Evolutionary conservation across 2,888 invertebrate species (phyloP), one percentile per base, ranked within the genome.

Genomic region (Noctua pronuba): DNA sequence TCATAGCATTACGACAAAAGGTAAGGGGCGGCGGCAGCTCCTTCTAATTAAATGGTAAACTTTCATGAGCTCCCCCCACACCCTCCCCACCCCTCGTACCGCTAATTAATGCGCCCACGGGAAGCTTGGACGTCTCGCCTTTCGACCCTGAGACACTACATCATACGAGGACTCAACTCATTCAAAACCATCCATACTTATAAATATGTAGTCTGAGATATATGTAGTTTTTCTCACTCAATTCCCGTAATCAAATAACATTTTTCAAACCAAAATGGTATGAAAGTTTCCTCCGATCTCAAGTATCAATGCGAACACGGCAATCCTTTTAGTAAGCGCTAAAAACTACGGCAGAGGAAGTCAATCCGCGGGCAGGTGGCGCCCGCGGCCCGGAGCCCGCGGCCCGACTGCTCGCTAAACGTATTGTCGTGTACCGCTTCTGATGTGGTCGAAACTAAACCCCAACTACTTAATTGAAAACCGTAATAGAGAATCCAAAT

Each of bases 41-140:
- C 92, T 95, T 94, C 96, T 97, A 97, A 97, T 97, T 96, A 96
- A 96, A 96, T 96, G 96, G 96, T 96, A 96, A 96, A 96, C 96
- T 97, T 96, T 96, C 95, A 96, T 95, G 96, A 95, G 94, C 89
- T 92, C 90, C 92, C 92, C 93, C 92, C 88, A 79, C 88, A 85
- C 90, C 92, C 85, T 88, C 13, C 7, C 44, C 52, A 18, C 52
- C 65, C 3, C 64, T 10, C 91, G 91, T 90, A 91, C 91, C 94
- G 94, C 96, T 96, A 96, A 96, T 96, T 96, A 96, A 96, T 95
- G 95, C 94, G 94, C 95, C 95, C 94, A 94, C 94, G 94, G 93
- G 94, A 93, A 90, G 89, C 92, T 93, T 91, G 94, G 94, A 93
- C 94, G 90, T 88, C 90, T 90, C 90, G 88, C 85, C 88, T 85